A percentile compares a stretch with the other conserved stretches of the same genome.
Conservation (phyloP, 2,113 vertebrate species). For the Tragelaphus buxtoni region DNA sequence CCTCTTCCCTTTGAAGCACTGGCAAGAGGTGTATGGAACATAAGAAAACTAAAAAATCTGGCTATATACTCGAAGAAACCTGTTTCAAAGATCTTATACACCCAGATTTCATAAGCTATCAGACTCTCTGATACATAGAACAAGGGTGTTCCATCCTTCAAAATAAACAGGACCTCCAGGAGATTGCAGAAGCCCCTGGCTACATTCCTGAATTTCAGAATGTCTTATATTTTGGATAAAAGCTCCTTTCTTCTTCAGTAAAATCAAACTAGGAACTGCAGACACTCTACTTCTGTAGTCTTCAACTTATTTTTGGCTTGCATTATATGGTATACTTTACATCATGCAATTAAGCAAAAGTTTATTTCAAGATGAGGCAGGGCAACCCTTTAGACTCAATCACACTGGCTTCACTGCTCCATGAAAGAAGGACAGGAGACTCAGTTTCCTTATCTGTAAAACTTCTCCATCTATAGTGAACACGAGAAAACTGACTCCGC, state of each 20-base stretch:
- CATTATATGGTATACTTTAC: background rate
- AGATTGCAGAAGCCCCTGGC: conserved; percentile 12
- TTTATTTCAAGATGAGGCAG: conserved; percentile 4
- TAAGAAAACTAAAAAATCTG: background rate
- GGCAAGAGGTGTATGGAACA: background rate
- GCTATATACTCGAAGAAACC: background rate
- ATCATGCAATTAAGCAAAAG: background rate
- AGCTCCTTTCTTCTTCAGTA: conserved; percentile 34
- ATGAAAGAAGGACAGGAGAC: background rate
- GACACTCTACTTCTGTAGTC: background rate
- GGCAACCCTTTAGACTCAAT: background rate
- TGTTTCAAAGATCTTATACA: background rate
- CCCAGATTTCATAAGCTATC: conserved; percentile 22
- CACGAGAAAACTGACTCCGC: background rate
- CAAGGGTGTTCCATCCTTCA: background rate
- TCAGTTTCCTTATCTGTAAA: background rate
- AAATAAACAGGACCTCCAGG: conserved; percentile 10
- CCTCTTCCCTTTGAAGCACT: background rate
- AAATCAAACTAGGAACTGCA: conserved; percentile 27
- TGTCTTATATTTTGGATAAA: conserved; percentile 30
- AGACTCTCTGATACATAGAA: conserved; percentile 25
- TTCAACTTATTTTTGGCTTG: background rate
- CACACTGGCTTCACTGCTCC: background rate
- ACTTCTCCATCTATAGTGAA: background rate
- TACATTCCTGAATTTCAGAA: background rate